Conservation (phyloP, 2,113 vertebrate species). For the Turdus rufiventris region DNA sequence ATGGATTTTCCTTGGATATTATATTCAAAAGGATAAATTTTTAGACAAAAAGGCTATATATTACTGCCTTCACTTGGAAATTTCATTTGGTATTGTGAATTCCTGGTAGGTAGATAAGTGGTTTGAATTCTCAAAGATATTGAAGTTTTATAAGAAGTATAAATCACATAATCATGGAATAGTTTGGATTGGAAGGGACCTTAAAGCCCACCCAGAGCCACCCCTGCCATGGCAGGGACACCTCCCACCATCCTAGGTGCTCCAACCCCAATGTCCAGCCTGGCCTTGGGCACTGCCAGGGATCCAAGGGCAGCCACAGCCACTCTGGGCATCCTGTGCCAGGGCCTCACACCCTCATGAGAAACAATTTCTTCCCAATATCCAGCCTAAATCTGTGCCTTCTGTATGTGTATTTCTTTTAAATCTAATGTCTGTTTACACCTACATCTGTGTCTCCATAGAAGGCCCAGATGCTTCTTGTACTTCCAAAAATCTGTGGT, state of each 20-base stretch:
- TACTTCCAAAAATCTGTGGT: not conserved
- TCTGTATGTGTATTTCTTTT: not conserved
- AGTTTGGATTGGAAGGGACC: not conserved
- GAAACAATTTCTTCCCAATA: not conserved
- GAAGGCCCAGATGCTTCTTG: not conserved
- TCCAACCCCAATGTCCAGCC: accelerated
- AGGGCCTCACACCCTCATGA: not conserved
- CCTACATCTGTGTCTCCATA: not conserved
- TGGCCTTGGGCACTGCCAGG: not conserved
- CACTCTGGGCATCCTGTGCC: not conserved
- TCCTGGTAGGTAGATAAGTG: not conserved
- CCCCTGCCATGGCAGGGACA: not conserved
- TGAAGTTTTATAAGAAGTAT: not conserved
- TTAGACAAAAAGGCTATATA: not conserved
- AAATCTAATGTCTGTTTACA: not conserved
- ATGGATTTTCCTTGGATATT: not conserved
- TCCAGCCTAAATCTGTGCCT: not conserved
- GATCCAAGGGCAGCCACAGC: not conserved
- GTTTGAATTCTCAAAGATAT: not conserved
- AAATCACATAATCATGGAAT: not conserved
- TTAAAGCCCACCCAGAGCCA: not conserved
- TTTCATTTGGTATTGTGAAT: not conserved
- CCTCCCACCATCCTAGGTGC: accelerated
- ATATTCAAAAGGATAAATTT: not conserved
- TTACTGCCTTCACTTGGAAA: not conserved